phyloP scores from a whole-genome alignment of 1,140 invertebrate species.

The Penaeus chinensis region DNA sequence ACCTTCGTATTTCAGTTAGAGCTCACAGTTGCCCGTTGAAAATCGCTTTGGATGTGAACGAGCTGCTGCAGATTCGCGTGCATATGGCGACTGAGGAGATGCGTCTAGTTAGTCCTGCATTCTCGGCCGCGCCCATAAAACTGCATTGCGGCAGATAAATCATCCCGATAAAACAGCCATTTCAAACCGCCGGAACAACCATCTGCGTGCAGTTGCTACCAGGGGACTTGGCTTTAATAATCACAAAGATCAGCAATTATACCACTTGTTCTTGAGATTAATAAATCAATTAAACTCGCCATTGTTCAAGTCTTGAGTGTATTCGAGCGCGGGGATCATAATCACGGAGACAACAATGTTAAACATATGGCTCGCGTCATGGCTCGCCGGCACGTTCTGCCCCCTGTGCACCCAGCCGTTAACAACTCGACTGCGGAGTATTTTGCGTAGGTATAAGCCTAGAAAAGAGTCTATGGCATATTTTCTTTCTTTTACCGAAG shows the following conservation, averaged over 20 bases:
- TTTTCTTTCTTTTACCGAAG: too few relatives aligned
- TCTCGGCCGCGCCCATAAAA: too few relatives aligned
- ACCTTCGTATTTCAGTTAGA: too few relatives aligned
- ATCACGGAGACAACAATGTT: constrained; percentile 37
- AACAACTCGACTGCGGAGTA: too few relatives aligned
- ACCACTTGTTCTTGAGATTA: constrained; percentile 50
- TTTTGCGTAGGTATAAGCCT: neutral
- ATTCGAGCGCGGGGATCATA: constrained; percentile 18
- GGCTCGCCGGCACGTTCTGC: neutral
- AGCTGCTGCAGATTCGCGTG: too few relatives aligned
- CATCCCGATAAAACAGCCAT: too few relatives aligned
- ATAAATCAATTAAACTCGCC: constrained; percentile 48
- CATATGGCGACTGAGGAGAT: too few relatives aligned
- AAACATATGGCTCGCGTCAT: constrained; percentile 52
- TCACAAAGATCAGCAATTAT: constrained; percentile 46
- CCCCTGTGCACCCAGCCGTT: neutral
- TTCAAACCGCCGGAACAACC: neutral
- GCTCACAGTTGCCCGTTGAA: too few relatives aligned
- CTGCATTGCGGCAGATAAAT: too few relatives aligned
- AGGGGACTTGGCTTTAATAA: neutral
- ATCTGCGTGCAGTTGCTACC: neutral
- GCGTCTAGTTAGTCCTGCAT: too few relatives aligned
- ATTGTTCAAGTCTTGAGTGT: constrained; percentile 30
- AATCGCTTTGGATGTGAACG: too few relatives aligned
- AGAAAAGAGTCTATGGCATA: too few relatives aligned